phyloP scores from a whole-genome alignment of 2,888 invertebrate genomes.

The Philonicus albiceps region DNA sequence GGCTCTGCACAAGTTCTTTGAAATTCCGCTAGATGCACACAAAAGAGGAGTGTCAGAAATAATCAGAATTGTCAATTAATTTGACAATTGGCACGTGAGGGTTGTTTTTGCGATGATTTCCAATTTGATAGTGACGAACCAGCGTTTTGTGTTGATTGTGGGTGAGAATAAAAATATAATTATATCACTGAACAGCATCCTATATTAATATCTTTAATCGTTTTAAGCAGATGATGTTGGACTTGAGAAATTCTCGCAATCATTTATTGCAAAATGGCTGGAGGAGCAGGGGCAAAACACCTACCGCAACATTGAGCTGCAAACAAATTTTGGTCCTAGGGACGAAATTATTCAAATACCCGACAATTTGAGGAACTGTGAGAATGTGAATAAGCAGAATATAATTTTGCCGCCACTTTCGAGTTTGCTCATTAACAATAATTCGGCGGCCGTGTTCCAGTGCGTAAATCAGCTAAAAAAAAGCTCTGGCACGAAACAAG shows the following conservation, averaged over 20 bases:
- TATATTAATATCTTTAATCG: neutral
- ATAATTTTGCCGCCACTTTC: conserved; percentile 57
- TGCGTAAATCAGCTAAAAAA: conserved; percentile 55
- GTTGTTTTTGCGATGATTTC: conserved; percentile 55
- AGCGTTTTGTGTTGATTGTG: conserved; percentile 59
- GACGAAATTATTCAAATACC: neutral
- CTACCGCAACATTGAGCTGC: neutral
- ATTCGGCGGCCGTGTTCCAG: conserved; percentile 55
- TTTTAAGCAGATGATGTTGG: conserved; percentile 56
- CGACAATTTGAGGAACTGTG: neutral
- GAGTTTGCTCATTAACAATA: conserved; percentile 55
- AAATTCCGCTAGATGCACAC: neutral
- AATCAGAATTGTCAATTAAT: neutral
- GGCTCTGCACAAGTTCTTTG: neutral
- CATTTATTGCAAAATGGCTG: conserved; percentile 56
- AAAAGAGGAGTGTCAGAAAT: neutral
- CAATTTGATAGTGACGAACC: conserved; percentile 56
- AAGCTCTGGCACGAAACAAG: conserved; percentile 54
- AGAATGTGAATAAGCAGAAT: conserved; percentile 44
- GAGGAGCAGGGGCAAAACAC: conserved; percentile 55
- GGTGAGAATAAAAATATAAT: conserved; percentile 52
- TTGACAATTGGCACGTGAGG: neutral
- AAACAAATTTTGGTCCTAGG: neutral
- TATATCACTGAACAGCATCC: neutral
- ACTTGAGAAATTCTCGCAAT: conserved; percentile 57